phyloP scores from a whole-genome alignment of 1,140 invertebrate species.

The Ruditapes philippinarum region DNA sequence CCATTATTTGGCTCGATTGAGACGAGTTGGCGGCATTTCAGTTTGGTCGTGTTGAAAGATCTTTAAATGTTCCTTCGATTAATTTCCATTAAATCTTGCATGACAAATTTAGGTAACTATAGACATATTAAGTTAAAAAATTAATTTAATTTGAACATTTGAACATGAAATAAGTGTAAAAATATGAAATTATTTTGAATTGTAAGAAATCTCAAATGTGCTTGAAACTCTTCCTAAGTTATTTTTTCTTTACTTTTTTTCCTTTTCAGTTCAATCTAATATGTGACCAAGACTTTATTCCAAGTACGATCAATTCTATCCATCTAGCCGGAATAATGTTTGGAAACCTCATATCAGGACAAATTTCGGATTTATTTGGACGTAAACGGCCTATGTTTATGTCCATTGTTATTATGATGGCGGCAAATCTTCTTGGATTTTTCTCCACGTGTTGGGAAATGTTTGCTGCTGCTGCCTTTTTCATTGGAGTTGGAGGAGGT shows the following conservation, averaged over 20 bases:
- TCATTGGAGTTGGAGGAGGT: slow-evolving; percentile 57
- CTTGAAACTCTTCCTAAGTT: no score
- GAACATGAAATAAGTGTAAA: no score
- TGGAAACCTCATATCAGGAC: slow-evolving; percentile 57
- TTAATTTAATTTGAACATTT: no score
- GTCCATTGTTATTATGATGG: slow-evolving; percentile 20
- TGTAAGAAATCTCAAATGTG: no score
- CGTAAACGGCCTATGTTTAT: slow-evolving; percentile 53
- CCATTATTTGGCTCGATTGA: no score
- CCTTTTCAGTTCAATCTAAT: slow-evolving; percentile 68
- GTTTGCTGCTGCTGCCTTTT: slow-evolving; percentile 60
- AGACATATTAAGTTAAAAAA: no score
- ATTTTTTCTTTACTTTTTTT: neutral
- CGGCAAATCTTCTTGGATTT: slow-evolving; percentile 1
- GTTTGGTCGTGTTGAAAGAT: no score
- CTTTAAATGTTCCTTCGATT: no score
- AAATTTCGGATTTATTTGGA: slow-evolving; percentile 62
- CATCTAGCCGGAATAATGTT: slow-evolving; percentile 66
- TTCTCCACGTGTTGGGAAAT: slow-evolving; percentile 64
- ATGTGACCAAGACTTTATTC: slow-evolving; percentile 64
- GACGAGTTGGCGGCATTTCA: no score
- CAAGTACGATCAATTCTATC: slow-evolving; percentile 58
- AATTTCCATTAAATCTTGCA: no score
- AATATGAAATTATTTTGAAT: no score
- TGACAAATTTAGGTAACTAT: no score